These are phyloP conservation scores for Epsilonema sp. DNA, from an alignment of 2,888 invertebrate genomes.

Conservation along the genomic window DNA sequence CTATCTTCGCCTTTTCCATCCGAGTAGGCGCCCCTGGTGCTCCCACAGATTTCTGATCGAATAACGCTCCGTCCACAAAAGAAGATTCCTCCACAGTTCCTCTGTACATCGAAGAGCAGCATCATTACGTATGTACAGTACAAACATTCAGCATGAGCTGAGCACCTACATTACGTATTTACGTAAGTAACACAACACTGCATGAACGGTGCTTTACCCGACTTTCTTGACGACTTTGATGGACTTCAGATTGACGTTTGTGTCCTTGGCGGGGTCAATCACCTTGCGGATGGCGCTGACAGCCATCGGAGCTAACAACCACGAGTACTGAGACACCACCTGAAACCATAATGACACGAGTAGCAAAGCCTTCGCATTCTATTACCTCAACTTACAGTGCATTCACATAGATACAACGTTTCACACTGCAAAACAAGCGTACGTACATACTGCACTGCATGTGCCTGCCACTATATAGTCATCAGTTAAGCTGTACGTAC, in stretches of 20 bases:
- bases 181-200: no score
- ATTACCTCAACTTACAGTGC: no score
- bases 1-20: constrained; percentile 93
- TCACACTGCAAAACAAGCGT: background rate
- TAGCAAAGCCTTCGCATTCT: no score
- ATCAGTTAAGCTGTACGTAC: no score
- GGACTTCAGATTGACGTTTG: constrained; percentile 67
- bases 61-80: constrained; percentile 78
- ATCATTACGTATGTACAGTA: background rate
- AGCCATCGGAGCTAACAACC: constrained; percentile 79
- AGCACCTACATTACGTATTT: background rate
- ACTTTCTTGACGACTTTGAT: constrained; percentile 90
- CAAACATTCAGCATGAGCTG: background rate
- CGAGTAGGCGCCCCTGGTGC: constrained; percentile 66
- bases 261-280: constrained; percentile 47
- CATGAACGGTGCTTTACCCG: no score
- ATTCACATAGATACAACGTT: background rate
- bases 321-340: constrained; percentile 94
- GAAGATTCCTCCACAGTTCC: constrained; percentile 95
- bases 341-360: no score
- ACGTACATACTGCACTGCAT: no score
- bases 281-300: constrained; percentile 85
- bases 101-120: constrained; percentile 22
- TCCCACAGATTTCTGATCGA: constrained; percentile 68
- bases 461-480: no score